phyloP scores from a whole-genome alignment of 2,113 vertebrate genomes.

The Tiliqua scincoides region DNA sequence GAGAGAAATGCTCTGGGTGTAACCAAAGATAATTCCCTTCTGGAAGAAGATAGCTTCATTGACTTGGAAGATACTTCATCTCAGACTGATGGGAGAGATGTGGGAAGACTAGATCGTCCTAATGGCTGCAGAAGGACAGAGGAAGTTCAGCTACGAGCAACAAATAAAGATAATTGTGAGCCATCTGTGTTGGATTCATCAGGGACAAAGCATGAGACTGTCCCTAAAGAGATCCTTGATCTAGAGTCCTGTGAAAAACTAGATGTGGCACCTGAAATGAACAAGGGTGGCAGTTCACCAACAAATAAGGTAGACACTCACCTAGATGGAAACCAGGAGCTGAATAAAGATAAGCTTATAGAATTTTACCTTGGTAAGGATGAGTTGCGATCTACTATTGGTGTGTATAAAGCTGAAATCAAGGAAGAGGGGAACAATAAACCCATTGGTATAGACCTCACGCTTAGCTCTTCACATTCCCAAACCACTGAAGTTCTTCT shows the following conservation, averaged over 20 bases:
- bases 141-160: constrained; percentile 61
- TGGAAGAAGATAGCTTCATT: constrained; percentile 64
- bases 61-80: constrained; percentile 72
- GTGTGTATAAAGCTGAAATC: constrained; percentile 64
- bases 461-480: constrained; percentile 73
- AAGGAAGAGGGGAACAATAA: constrained; percentile 64
- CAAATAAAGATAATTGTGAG: constrained; percentile 61
- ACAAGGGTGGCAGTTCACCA: constrained; percentile 75
- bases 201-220: constrained; percentile 66
- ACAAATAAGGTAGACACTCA: constrained; percentile 72
- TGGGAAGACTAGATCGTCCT: constrained; percentile 58
- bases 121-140: constrained; percentile 48
- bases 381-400: constrained; percentile 64
- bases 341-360: constrained; percentile 81
- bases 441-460: constrained; percentile 74
- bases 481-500: constrained; percentile 50
- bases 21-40: constrained; percentile 75
- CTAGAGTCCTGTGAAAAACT: constrained; percentile 78
- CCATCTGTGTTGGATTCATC: constrained; percentile 59
- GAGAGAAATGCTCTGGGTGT: constrained; percentile 38
- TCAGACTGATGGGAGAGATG: constrained; percentile 44
- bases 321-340: constrained; percentile 72
- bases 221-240: constrained; percentile 74
- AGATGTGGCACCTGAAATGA: constrained; percentile 76
- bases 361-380: constrained; percentile 80